Percentiles rank a stretch among this genome's conserved stretches.
Conservation (phyloP, 23 tunicate genomes). For the Phallusia fumigata region DNA sequence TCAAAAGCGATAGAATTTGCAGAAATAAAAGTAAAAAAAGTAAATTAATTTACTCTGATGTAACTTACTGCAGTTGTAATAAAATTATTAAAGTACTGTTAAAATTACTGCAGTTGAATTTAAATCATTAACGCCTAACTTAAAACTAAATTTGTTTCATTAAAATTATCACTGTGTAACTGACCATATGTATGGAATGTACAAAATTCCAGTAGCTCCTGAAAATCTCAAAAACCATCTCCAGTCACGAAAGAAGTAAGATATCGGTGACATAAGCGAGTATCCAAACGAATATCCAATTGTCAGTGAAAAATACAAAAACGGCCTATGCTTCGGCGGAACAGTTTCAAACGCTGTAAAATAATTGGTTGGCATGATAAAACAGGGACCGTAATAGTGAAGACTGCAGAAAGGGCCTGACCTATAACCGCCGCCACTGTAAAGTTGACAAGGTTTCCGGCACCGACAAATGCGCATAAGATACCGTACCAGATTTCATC, state of each 20-base stretch:
- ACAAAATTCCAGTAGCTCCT: not conserved
- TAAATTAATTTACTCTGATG: too few species aligned
- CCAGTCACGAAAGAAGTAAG: conserved; percentile 2
- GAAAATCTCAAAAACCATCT: not conserved
- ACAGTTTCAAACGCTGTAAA: not conserved
- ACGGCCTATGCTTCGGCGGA: not conserved
- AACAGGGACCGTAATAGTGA: too few species aligned
- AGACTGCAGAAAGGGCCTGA: not conserved
- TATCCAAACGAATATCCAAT: not conserved
- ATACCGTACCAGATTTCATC: not conserved
- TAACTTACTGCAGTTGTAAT: too few species aligned
- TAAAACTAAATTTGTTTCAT: too few species aligned
- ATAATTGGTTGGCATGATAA: too few species aligned
- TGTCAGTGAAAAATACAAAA: not conserved
- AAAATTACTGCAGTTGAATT: too few species aligned
- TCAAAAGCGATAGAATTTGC: too few species aligned
- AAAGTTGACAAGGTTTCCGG: not conserved
- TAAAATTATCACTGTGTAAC: not conserved
- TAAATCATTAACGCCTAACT: too few species aligned
- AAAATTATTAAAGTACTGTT: too few species aligned
- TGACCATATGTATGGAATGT: not conserved
- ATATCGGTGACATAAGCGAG: not conserved
- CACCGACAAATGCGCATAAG: not conserved
- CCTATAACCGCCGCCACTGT: not conserved
- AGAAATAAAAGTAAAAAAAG: too few species aligned